A percentile compares a stretch with the other conserved stretches of the same genome.
phyloP scores from a whole-genome alignment of 2,888 invertebrate species.

The Atethmia centrago region DNA sequence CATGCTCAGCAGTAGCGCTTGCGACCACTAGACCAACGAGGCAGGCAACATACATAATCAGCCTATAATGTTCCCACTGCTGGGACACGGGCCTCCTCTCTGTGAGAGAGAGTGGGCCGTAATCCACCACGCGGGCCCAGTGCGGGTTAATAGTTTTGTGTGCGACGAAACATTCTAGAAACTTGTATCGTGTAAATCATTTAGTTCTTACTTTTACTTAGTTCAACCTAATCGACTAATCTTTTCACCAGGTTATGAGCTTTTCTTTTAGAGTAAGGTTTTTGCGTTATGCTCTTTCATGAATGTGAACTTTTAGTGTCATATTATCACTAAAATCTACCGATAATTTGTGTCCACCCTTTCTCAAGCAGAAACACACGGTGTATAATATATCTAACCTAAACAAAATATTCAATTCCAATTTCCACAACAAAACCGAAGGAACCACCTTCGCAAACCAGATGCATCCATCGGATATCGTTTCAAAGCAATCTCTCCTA shows the following conservation, averaged over 20 bases:
- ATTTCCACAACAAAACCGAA: slow-evolving; percentile 34
- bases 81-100: no score
- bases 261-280: background rate
- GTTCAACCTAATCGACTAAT: background rate
- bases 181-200: background rate
- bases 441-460: slow-evolving; percentile 27
- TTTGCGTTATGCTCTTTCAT: background rate
- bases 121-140: no score
- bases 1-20: no score
- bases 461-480: slow-evolving; percentile 58
- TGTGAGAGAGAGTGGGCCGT: no score
- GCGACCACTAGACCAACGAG: no score
- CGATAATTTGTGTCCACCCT: background rate
- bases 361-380: background rate
- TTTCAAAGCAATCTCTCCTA: slow-evolving; percentile 52
- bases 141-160: no score
- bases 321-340: no score
- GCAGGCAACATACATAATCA: no score
- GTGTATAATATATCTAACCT: slow-evolving; percentile 9
- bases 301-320: background rate
- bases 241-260: background rate
- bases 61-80: no score
- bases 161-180: background rate
- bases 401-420: slow-evolving; percentile 48
- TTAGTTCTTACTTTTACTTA: background rate